These are phyloP conservation scores for Lacerta agilis DNA, from an alignment of 2,797 vertebrate genomes.

Conservation along the genomic window DNA sequence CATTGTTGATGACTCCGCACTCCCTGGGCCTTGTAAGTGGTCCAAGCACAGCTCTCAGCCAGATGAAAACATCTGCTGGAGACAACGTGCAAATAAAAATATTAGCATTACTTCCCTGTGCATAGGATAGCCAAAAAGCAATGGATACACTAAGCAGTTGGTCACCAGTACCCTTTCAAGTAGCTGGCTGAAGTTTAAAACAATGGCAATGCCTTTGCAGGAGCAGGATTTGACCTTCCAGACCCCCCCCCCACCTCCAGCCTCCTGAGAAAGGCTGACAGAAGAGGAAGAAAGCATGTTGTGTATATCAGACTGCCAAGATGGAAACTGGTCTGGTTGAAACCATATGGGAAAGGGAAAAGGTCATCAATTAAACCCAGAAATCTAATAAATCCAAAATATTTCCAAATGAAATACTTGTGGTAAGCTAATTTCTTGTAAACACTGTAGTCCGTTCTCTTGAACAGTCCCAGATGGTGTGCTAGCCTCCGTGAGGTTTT, in stretches of 20 bases:
- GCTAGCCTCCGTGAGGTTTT: constrained; percentile 66
- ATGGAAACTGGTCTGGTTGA: constrained; percentile 69
- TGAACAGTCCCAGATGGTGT: constrained; percentile 74
- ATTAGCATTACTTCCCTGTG: constrained; percentile 49
- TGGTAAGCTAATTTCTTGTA: constrained; percentile 80
- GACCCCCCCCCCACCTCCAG: background rate
- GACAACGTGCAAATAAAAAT: constrained; percentile 66
- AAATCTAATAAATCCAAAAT: constrained; percentile 81
- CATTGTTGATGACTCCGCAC: constrained; percentile 38
- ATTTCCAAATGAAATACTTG: constrained; percentile 81
- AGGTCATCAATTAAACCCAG: constrained; percentile 78
- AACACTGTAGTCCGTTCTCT: constrained; percentile 70
- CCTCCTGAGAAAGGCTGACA: constrained; percentile 48
- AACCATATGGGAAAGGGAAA: constrained; percentile 78
- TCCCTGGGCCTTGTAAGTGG: constrained; percentile 47
- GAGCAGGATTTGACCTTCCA: constrained; percentile 43
- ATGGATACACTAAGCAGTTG: constrained; percentile 20
- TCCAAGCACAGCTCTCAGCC: constrained; percentile 67
- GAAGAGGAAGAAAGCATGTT: constrained; percentile 24
- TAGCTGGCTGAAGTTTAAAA: constrained; percentile 55
- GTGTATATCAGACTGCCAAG: constrained; percentile 50
- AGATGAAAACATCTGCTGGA: constrained; percentile 64
- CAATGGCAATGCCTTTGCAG: constrained; percentile 45
- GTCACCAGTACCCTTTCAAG: constrained; percentile 30
- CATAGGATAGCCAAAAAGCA: constrained; percentile 16